A percentile compares a stretch with the other conserved stretches of the same genome.
These are phyloP conservation scores for Catostylus mosaicus DNA, from an alignment of 30 jellyfish, hydroid and myxozoan species.

Conservation along the genomic window DNA sequence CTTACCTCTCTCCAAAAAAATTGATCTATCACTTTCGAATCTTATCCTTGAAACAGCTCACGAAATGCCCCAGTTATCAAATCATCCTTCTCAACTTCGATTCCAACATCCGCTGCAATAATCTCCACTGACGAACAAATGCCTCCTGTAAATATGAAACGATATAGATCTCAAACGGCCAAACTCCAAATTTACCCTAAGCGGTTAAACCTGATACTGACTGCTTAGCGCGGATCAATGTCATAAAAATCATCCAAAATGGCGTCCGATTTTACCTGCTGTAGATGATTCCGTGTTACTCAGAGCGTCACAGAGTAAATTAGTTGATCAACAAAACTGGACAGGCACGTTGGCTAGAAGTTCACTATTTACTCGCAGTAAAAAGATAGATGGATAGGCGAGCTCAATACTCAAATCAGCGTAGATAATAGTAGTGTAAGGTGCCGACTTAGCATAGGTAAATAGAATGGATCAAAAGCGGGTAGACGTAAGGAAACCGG, in stretches of 20 bases:
- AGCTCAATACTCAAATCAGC: constrained; percentile 39
- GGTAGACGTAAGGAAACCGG: constrained; percentile 72
- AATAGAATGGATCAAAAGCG: constrained; percentile 70
- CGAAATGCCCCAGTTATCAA: too few species aligned
- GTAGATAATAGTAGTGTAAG: constrained; percentile 59
- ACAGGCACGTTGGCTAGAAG: constrained; percentile 1
- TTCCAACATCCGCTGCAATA: too few species aligned
- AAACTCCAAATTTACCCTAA: constrained; percentile 1
- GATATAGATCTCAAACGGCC: neutral
- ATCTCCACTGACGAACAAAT: neutral
- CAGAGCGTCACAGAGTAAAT: constrained; percentile 8
- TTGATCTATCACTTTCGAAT: too few species aligned
- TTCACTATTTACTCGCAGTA: constrained; percentile 21
- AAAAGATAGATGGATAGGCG: constrained; percentile 17
- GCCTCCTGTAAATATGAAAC: neutral
- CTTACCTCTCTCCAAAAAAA: too few species aligned
- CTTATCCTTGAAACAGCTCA: too few species aligned
- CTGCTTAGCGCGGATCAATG: neutral
- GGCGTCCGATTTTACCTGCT: neutral
- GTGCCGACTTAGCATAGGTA: constrained; percentile 74
- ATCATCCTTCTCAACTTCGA: too few species aligned
- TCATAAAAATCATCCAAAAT: neutral
- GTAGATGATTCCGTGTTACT: neutral
- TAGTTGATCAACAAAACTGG: constrained; percentile 13
- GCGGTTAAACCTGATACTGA: constrained; percentile 8